Base-by-base conservation (phyloP, 2,797 vertebrate genomes). In the Sebastes itinus region DNA sequence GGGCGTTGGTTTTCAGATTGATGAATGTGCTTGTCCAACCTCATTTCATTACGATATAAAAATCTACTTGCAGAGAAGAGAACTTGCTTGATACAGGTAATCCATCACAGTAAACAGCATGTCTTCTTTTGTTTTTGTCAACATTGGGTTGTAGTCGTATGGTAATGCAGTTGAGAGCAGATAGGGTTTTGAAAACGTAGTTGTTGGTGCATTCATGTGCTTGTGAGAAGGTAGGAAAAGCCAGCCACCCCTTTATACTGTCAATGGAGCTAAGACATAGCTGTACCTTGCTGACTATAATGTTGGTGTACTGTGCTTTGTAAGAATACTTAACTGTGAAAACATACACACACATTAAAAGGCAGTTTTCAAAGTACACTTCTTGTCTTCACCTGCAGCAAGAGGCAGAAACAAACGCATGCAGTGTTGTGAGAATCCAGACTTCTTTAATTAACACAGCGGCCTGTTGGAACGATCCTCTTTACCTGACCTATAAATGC, bases 1-100 rank as follows among this genome's bases (percentile, higher is more conserved):
- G 11, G 69, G 55, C 63, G 4, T 46, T 30, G 23, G 9, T 75
- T 76, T 56, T 76, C 55, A 60, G 71, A 64, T 33, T 83, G 80
- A 87, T 66, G 25, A 67, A 87, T 78, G 79, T 73, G 66, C 64
- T 66, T 75, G 61, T 76, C 28, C 13, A 16, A 25, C 32, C 38
- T 62, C 54, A 75, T 84, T 82, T 73, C n/a, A 85, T 60, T 69
- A 64, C 46, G 25, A 70, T 14, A 64, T 55, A 73, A 78, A 86
- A 68, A 75, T 80, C 9, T 58, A 46, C 73, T 81, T 72, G 71
- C 76, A 74, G 38, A 27, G 76, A 80, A 11, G 23, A 80, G 59
- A 77, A 54, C 46, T 54, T 16, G 7, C 59, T 35, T 63, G 70
- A 68, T 66, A 9, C n/a, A 38, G 59, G 72, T 66, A 25, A 84